phyloP scores from a whole-genome alignment of 2,113 vertebrate species.

The Equus quagga region DNA sequence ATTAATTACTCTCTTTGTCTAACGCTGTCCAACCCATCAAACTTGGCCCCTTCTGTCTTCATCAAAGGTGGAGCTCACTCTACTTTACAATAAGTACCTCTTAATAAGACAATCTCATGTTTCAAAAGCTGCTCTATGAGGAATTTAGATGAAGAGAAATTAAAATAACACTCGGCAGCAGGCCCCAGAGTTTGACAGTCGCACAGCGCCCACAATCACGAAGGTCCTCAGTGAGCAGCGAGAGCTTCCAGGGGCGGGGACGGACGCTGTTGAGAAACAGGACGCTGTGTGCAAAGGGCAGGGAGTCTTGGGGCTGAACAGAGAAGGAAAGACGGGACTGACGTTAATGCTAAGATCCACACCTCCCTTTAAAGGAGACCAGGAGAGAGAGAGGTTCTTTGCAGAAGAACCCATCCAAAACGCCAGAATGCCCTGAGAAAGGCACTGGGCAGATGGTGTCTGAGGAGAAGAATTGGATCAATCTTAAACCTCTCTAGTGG shows the following conservation, averaged over 20 bases:
- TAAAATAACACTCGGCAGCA: slow-evolving; percentile 72
- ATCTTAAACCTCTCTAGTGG: background rate
- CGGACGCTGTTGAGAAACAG: background rate
- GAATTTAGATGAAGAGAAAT: slow-evolving; percentile 81
- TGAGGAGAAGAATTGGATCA: background rate
- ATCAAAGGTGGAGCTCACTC: slow-evolving; percentile 67
- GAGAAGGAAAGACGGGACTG: background rate
- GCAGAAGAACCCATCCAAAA: background rate
- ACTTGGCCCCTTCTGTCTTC: slow-evolving; percentile 77
- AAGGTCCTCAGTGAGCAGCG: background rate
- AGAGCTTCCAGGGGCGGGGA: background rate
- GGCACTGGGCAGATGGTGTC: background rate
- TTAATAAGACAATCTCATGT: slow-evolving; percentile 75
- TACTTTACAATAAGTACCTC: slow-evolving; percentile 77
- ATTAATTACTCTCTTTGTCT: slow-evolving; percentile 85
- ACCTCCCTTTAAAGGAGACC: background rate
- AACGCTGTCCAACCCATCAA: slow-evolving; percentile 76
- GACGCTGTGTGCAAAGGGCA: background rate
- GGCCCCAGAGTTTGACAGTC: slow-evolving; percentile 66
- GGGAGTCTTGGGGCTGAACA: background rate
- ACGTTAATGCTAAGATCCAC: background rate
- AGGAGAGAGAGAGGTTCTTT: background rate
- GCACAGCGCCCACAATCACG: slow-evolving; percentile 65
- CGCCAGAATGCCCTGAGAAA: background rate
- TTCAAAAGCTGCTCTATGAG: slow-evolving; percentile 69